Evolutionary conservation across 1,140 invertebrate genomes (phyloP), one percentile per base, ranked within the genome.

Genomic region (Elymnias hypermnestra): DNA sequence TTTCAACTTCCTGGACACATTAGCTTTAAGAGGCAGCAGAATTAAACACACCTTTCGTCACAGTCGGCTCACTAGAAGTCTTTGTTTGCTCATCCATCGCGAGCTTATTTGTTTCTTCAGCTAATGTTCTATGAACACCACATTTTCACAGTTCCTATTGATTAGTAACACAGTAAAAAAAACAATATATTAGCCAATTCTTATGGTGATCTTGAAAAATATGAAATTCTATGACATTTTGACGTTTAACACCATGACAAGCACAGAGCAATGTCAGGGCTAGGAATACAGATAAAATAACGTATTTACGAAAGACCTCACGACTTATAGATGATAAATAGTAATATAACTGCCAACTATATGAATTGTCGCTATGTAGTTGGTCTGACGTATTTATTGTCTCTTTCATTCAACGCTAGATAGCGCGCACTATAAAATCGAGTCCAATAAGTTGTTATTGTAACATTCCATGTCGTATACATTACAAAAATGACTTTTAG

Each of bases 41-140:
- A 6, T 28, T 63, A 71, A 72, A 82, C 76, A 76, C 59, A 84
- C 77, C 77, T 78, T 76, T 69, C 9, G 49, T 26, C 7, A 65
- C 68, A 33, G 60, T 45, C 14, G 64, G 49, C 15, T 73, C 75
- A 41, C 52, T 63, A 28, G 79, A 72, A 68, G 72, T 72, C 31
- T 58, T 69, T 31, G 47, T 40, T 23, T 52, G 48, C 23, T 63
- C 58, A 42, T 64, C 57, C 63, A 63, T 68, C 35, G 23, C 41
- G 3, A 35, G 29, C 37, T 29, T 40, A 25, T 37, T 28, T 29
- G 33, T 48, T 21, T 31, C 6, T 26, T 26, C 9, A 23, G 13
- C 13, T 46, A 46, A 4, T 48, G 19, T 39, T 25, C 23, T 13
- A 33, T 40, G 29, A 25, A 26, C 25, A 36, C n/a, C 35, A 47